Percentiles rank a stretch among this genome's conserved stretches.
phyloP scores from a whole-genome alignment of 2,888 invertebrate genomes.

The Cryptocheilus praepositus region DNA sequence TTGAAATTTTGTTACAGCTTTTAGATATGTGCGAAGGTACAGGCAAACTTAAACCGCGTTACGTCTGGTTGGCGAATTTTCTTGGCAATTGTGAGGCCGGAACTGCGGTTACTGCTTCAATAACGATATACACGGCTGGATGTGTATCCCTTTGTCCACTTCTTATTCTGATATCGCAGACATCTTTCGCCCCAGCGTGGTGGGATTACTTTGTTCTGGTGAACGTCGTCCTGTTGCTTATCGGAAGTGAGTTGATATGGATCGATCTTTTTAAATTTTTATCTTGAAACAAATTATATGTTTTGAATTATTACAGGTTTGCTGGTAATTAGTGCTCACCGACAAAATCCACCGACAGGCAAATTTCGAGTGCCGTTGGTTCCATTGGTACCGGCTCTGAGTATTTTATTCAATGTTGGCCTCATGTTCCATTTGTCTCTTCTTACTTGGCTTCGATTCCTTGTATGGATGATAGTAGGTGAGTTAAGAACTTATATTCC shows the following conservation, averaged over 20 bases:
- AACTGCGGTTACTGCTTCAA: slow-evolving; percentile 81
- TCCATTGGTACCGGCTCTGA: slow-evolving; percentile 85
- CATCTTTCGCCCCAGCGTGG: slow-evolving; percentile 75
- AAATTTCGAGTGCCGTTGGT: slow-evolving; percentile 89
- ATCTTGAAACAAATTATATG: too few species aligned
- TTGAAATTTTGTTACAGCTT: slow-evolving; percentile 57
- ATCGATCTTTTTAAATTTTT: neutral
- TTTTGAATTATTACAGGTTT: slow-evolving; percentile 76
- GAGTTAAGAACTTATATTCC: slow-evolving; percentile 56
- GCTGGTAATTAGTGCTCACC: slow-evolving; percentile 85
- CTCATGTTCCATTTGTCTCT: slow-evolving; percentile 89
- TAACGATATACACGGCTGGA: slow-evolving; percentile 82
- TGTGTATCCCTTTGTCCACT: slow-evolving; percentile 84
- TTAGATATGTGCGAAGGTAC: slow-evolving; percentile 73
- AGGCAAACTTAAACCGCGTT: slow-evolving; percentile 85
- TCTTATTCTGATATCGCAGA: slow-evolving; percentile 49
- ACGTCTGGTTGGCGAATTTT: slow-evolving; percentile 84
- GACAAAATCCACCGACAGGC: slow-evolving; percentile 82
- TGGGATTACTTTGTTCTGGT: slow-evolving; percentile 83
- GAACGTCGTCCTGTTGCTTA: slow-evolving; percentile 79
- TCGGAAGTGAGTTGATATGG: slow-evolving; percentile 78
- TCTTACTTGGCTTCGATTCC: slow-evolving; percentile 89
- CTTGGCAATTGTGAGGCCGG: slow-evolving; percentile 87
- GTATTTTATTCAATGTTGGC: slow-evolving; percentile 88
- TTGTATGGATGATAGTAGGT: slow-evolving; percentile 91